phyloP scores from a whole-genome alignment of 2,797 vertebrate genomes.

The Acanthiza pusilla region DNA sequence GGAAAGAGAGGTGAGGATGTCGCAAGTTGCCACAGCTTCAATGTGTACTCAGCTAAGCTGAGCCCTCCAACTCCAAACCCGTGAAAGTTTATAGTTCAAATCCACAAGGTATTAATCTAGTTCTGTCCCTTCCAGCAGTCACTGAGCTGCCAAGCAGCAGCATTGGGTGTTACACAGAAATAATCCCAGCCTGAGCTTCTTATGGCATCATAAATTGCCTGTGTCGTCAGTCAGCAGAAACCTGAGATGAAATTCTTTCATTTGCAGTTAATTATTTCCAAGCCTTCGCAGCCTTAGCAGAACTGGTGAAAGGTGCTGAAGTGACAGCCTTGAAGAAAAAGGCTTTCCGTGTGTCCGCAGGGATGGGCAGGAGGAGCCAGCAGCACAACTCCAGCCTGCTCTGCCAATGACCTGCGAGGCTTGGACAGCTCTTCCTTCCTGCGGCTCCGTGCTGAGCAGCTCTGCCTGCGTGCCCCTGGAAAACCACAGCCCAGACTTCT shows the following conservation, averaged over 20 bases:
- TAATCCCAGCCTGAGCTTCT: constrained; percentile 42
- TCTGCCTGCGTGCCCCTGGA: background rate
- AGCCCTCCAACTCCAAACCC: background rate
- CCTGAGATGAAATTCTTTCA: constrained; percentile 1
- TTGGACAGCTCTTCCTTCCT: background rate
- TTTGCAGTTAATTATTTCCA: constrained; percentile 44
- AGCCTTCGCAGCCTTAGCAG: background rate
- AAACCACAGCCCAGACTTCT: background rate
- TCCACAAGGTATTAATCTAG: background rate
- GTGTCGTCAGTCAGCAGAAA: constrained; percentile 48
- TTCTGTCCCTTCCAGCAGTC: constrained; percentile 5
- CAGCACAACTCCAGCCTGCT: background rate
- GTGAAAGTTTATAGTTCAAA: background rate
- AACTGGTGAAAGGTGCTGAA: background rate
- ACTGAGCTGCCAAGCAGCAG: constrained; percentile 52
- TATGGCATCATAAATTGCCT: constrained; percentile 44
- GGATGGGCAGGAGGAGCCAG: background rate
- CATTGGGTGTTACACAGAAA: background rate
- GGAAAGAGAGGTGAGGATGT: background rate
- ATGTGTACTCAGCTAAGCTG: background rate
- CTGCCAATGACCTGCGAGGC: background rate
- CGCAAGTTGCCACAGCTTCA: background rate
- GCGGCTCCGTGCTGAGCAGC: background rate
- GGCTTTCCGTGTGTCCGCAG: background rate
- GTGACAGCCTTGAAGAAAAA: background rate